Conservation (phyloP, 2,888 invertebrate genomes). For the Mesorhabditis sp. region DNA sequence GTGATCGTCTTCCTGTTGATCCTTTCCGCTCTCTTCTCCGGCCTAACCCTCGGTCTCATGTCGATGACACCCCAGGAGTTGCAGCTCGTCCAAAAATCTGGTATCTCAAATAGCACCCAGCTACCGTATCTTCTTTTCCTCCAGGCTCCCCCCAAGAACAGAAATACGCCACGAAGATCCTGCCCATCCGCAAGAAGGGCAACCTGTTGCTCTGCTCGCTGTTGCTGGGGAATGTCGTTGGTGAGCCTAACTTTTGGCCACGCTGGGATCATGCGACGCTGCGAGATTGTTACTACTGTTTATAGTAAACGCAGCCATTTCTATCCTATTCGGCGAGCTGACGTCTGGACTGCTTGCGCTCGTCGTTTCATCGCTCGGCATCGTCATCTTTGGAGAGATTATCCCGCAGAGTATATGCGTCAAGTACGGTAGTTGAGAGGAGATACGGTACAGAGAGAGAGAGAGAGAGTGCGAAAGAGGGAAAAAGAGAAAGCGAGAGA, state of each 20-base stretch:
- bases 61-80: slow-evolving; percentile 72
- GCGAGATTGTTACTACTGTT: slow-evolving; percentile 22
- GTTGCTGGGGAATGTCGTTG: slow-evolving; percentile 68
- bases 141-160: slow-evolving; percentile 41
- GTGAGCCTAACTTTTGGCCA: not conserved
- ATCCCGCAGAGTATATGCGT: slow-evolving; percentile 70
- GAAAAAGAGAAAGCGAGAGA: too few species aligned
- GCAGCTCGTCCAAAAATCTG: slow-evolving; percentile 51
- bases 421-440: slow-evolving; percentile 31
- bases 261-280: not conserved
- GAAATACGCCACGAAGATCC: slow-evolving; percentile 75
- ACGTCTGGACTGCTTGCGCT: slow-evolving; percentile 61
- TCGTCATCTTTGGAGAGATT: slow-evolving; percentile 73
- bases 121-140: slow-evolving; percentile 13
- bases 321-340: slow-evolving; percentile 88
- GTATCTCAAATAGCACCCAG: slow-evolving; percentile 8
- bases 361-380: slow-evolving; percentile 65
- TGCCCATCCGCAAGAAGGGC: slow-evolving; percentile 83
- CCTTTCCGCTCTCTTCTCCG: slow-evolving; percentile 92
- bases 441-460: too few species aligned
- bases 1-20: slow-evolving; percentile 73
- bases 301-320: slow-evolving; percentile 70
- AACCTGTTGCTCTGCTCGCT: slow-evolving; percentile 79
- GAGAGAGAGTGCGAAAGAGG: too few species aligned
- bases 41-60: slow-evolving; percentile 92